Conservation (phyloP, 2,113 vertebrate genomes). For the Phainopepla nitens region DNA sequence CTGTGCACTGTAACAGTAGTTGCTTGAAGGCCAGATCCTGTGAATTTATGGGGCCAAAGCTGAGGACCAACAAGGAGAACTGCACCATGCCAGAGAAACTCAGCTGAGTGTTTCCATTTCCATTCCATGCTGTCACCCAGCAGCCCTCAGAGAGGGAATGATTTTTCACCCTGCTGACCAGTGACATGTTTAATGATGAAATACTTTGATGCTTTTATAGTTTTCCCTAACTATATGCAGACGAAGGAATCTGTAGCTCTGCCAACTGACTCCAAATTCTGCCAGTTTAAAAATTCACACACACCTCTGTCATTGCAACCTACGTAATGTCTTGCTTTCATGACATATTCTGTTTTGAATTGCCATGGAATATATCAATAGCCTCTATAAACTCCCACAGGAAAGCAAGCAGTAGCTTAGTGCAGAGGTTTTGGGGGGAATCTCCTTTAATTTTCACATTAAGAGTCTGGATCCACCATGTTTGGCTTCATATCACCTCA, state of each 20-base stretch:
- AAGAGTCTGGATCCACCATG: background rate
- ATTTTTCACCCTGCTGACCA: background rate
- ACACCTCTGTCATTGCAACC: background rate
- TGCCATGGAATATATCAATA: slow-evolving; percentile 10
- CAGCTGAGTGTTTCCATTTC: background rate
- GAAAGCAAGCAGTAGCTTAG: slow-evolving; percentile 36
- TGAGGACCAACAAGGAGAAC: background rate
- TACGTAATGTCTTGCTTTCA: slow-evolving; percentile 37
- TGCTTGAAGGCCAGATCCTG: background rate
- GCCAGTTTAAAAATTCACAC: slow-evolving; percentile 55
- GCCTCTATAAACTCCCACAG: background rate
- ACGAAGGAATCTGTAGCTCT: slow-evolving; percentile 25
- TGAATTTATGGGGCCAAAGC: rapidly evolving
- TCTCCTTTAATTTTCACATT: slow-evolving; percentile 35
- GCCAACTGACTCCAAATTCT: slow-evolving; percentile 30
- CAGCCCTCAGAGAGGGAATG: background rate
- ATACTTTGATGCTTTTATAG: slow-evolving; percentile 37
- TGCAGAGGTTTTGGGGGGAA: slow-evolving; percentile 27
- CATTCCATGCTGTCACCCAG: background rate
- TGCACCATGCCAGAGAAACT: background rate
- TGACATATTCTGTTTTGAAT: slow-evolving; percentile 48
- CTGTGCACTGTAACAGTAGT: rapidly evolving
- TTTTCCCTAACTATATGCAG: background rate
- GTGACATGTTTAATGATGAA: slow-evolving; percentile 54
- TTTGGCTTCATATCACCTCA: background rate